Base-by-base conservation (phyloP, 2,797 vertebrate genomes). In the Enteromius trimaculatus region DNA sequence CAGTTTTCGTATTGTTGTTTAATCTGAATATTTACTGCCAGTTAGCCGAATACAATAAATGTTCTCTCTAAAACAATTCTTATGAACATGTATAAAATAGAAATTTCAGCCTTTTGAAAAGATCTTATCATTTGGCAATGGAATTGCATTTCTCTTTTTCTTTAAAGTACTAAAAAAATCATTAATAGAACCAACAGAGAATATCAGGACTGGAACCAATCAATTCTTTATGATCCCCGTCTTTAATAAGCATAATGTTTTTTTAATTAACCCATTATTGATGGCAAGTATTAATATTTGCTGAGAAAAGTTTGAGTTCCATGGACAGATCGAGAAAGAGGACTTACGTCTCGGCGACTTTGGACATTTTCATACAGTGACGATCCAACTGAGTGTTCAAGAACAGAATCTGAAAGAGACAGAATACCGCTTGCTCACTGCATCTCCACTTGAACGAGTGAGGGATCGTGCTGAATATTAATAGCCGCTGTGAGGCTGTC, bases 281-380 rank as follows among this genome's bases (percentile, higher is more conserved):
- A 74, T 55, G 37, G 7, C 53, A 42, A 17, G 21, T 76, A 58
- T 9, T 16, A 17, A 42, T 17, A 58, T 39, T 9, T 55, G 3
- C 31, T 23, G 6, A 16, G 47, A 37, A 74, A 75, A 68, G 14
- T 53, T 51, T 49, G 16, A 72, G 42, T 31, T 47, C 31, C 7
- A 17, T 62, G 29, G 55, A 68, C 49, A 62, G 70, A 23, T 23
- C 16, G 16, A 37, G 16, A 77, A 9, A 6, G 6, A n/a, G 23
- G 3, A 85, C 93, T 86, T 94, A 99, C 98, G 97, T 98, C 89
- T 99, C 98, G 86, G 98, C 97, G 83, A 99, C 98, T 95, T 99
- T 99, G 84, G 98, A 99, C 97, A 99, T 98, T 94, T 99, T 99
- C 96, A 99, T 95, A 93, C 98, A 96, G 92, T 99, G 98, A 79